Evolutionary conservation across 2,888 invertebrate species (phyloP).

Genomic region (Myopa tessellatipennis): DNA sequence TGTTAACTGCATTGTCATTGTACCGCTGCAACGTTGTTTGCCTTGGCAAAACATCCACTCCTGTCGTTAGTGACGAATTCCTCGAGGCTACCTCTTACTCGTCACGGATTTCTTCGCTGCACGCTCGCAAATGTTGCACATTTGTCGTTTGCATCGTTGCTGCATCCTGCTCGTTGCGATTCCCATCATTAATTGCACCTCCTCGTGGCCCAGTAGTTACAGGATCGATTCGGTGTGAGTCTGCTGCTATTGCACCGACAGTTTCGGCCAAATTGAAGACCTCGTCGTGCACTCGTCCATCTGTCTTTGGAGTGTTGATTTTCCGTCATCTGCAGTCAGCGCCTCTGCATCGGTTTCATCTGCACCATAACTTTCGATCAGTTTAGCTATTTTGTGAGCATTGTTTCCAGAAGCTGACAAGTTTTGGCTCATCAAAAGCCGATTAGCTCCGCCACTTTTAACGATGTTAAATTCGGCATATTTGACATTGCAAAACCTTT

Average conservation of each 20-base stretch:
- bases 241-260: background rate
- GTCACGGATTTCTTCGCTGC: background rate
- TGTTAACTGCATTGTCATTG: background rate
- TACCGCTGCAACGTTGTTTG: background rate
- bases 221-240: background rate
- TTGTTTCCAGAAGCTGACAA: background rate
- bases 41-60: background rate
- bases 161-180: constrained; percentile 2
- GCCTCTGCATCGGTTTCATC: background rate
- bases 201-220: background rate
- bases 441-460: background rate
- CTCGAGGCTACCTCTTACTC: background rate
- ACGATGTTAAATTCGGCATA: background rate
- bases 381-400: background rate
- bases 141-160: background rate
- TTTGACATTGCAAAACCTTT: background rate
- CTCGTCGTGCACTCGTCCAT: background rate
- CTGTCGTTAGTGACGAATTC: background rate
- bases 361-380: background rate
- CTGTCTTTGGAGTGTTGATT: background rate
- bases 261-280: background rate
- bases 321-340: background rate
- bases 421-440: background rate
- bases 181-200: background rate
- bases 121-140: background rate